These are phyloP conservation scores for Pelagia noctiluca DNA, from an alignment of 30 jellyfish, hydroid and myxozoan species.

Conservation along the genomic window DNA sequence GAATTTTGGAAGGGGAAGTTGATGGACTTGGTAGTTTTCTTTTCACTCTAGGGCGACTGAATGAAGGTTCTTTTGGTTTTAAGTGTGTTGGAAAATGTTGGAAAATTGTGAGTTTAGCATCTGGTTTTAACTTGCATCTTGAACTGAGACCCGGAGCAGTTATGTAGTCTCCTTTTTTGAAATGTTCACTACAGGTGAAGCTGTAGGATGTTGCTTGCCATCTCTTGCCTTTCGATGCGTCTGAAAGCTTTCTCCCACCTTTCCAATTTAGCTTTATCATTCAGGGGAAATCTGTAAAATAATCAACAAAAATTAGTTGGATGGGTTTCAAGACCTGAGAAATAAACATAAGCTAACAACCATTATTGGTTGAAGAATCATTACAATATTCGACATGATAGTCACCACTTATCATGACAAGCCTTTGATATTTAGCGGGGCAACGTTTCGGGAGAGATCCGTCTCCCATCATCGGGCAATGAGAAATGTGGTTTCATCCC, in stretches of 20 bases:
- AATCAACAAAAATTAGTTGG: too few species aligned
- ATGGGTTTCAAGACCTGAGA: too few species aligned
- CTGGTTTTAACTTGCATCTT: slow-evolving; percentile 23
- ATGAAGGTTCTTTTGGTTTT: slow-evolving; percentile 12
- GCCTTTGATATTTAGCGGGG: too few species aligned
- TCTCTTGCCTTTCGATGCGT: slow-evolving; percentile 26
- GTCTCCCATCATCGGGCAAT: too few species aligned
- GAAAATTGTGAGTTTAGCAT: slow-evolving; percentile 30
- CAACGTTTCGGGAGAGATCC: too few species aligned
- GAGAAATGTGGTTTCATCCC: too few species aligned
- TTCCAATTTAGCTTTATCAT: slow-evolving; percentile 12
- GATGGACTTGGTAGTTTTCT: slow-evolving; percentile 12
- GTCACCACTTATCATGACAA: too few species aligned
- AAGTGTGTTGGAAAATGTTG: not conserved
- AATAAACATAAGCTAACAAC: too few species aligned
- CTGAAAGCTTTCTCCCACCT: slow-evolving; percentile 44
- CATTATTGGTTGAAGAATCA: too few species aligned
- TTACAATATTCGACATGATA: too few species aligned
- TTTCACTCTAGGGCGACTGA: slow-evolving; percentile 16
- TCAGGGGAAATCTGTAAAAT: slow-evolving; percentile 40
- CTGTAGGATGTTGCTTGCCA: slow-evolving; percentile 36
- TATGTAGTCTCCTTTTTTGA: slow-evolving; percentile 18
- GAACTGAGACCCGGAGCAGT: slow-evolving; percentile 24
- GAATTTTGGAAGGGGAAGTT: slow-evolving; percentile 21
- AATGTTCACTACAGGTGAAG: slow-evolving; percentile 41